These are phyloP conservation scores for Beroe forskalii DNA, from an alignment of 37 sponge, comb jelly and placozoan species.

Conservation along the genomic window DNA sequence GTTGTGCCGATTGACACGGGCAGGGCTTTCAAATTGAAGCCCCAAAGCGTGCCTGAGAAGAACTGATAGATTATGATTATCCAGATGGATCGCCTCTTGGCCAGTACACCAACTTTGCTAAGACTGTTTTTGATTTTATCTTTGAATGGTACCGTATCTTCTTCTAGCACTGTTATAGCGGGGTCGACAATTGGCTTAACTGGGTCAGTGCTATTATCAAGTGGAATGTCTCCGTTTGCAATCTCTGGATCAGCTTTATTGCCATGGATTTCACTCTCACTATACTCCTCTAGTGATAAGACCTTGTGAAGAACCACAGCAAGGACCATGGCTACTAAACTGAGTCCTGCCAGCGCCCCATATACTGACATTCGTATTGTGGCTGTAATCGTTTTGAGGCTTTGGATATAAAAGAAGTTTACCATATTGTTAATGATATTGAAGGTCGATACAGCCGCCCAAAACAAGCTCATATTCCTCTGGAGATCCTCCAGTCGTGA, in stretches of 20 bases:
- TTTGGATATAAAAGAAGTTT: conserved; percentile 20
- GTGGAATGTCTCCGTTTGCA: not conserved
- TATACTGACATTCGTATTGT: not conserved
- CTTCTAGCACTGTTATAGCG: not conserved
- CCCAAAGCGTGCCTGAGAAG: conserved; percentile 31
- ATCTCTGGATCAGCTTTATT: not conserved
- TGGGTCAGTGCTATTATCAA: not conserved
- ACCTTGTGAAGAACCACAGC: not conserved
- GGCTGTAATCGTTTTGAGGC: not conserved
- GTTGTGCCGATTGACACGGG: conserved; percentile 14
- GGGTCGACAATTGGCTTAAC: not conserved
- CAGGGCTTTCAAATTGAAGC: not conserved
- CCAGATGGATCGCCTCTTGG: not conserved
- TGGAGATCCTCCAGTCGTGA: not conserved
- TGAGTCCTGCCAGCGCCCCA: not conserved
- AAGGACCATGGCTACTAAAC: conserved; percentile 16
- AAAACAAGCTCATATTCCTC: conserved; percentile 9
- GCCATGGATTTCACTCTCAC: not conserved
- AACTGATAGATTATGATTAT: conserved; percentile 31
- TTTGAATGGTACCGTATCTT: not conserved
- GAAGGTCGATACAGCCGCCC: conserved; percentile 1
- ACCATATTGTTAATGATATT: conserved; percentile 19
- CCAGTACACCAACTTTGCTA: not conserved
- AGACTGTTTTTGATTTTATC: not conserved
- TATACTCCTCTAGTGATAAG: not conserved